A percentile compares a stretch with the other conserved stretches of the same genome.
Conservation (phyloP, 2,797 vertebrate species). For the Melanitta fusca region DNA sequence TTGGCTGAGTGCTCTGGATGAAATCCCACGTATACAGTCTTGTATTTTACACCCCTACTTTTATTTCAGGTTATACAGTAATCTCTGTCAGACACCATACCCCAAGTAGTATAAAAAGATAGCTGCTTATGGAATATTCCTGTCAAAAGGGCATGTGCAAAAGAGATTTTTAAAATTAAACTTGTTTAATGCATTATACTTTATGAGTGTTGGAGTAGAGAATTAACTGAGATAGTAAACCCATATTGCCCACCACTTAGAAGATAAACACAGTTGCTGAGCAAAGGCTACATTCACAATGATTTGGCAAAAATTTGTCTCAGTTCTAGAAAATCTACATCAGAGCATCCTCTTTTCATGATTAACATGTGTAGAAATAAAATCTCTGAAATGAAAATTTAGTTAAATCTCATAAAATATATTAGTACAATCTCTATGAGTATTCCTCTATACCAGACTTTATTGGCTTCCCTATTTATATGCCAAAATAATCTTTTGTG, state of each 20-base stretch:
- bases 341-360: background rate
- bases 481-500: slow-evolving; percentile 20
- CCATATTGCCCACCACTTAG: background rate
- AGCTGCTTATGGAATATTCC: slow-evolving; percentile 5
- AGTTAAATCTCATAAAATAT: slow-evolving; percentile 33
- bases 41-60: slow-evolving; percentile 47
- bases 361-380: slow-evolving; percentile 8
- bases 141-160: background rate
- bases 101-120: background rate
- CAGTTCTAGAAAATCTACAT: background rate
- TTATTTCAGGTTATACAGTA: slow-evolving; percentile 41
- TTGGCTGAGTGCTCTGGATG: slow-evolving; percentile 57
- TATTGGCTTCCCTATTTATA: slow-evolving; percentile 24
- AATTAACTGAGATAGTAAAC: background rate
- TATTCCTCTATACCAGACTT: background rate
- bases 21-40: slow-evolving; percentile 45
- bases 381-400: slow-evolving; percentile 41
- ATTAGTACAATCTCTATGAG: background rate
- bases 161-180: slow-evolving; percentile 49
- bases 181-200: slow-evolving; percentile 23
- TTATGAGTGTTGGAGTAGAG: background rate
- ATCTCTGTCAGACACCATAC: background rate
- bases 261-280: background rate
- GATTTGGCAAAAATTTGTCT: background rate
- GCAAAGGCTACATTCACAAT: background rate